These are phyloP conservation scores for Brachystomella parvula DNA, from an alignment of 1,140 invertebrate genomes.

Conservation along the genomic window DNA sequence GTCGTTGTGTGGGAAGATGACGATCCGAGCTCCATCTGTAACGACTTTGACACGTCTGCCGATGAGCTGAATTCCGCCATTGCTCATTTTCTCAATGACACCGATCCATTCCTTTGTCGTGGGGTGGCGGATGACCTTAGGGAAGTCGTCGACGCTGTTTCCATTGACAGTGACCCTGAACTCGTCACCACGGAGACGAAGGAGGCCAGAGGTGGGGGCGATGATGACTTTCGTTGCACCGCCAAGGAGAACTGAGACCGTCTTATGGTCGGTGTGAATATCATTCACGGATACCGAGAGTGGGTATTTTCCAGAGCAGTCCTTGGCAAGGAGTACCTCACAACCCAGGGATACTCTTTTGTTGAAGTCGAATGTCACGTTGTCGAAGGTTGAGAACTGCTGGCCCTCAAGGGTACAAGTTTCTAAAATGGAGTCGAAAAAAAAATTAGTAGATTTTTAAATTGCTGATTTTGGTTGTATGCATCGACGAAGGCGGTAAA, in stretches of 20 bases:
- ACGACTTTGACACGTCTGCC: constrained; percentile 22
- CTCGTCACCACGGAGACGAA: not conserved
- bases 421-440: constrained; percentile 17
- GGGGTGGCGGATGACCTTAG: constrained; percentile 13
- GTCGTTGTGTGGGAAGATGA: constrained; percentile 20
- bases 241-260: constrained; percentile 24
- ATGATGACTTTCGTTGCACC: constrained; percentile 27
- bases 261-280: constrained; percentile 16
- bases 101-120: constrained; percentile 22
- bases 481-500: no score
- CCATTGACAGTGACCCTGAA: constrained; percentile 28
- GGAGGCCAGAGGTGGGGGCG: not conserved
- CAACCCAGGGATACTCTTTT: constrained; percentile 21
- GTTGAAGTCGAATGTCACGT: constrained; percentile 30
- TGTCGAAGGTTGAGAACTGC: constrained; percentile 33
- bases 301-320: constrained; percentile 29
- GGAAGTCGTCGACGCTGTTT: constrained; percentile 22
- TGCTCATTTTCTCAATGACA: constrained; percentile 26
- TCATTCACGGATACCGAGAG: constrained; percentile 31
- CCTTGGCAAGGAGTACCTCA: constrained; percentile 26
- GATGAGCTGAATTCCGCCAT: constrained; percentile 33
- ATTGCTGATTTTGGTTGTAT: not conserved
- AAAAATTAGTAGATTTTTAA: constrained; percentile 4
- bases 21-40: constrained; percentile 23
- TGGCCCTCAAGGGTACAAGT: constrained; percentile 24